Percentiles rank a stretch among this genome's conserved stretches.
These are phyloP conservation scores for Erpetoichthys calabaricus DNA, from an alignment of 2,797 vertebrate species.

Conservation along the genomic window DNA sequence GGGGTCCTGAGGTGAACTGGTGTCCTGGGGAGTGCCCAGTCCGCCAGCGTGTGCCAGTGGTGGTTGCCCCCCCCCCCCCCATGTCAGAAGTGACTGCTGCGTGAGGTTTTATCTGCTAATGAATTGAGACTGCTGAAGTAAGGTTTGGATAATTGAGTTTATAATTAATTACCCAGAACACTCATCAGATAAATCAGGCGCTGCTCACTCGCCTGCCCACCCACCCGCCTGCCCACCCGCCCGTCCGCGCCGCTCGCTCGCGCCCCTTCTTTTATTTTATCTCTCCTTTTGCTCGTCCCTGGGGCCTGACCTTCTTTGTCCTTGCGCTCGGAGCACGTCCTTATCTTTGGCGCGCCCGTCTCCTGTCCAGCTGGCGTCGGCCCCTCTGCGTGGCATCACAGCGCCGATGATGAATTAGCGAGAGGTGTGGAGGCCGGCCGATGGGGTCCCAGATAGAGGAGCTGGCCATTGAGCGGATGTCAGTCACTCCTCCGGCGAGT, in stretches of 20 bases:
- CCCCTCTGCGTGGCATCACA: conserved; percentile 43
- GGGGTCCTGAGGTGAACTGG: too few relatives aligned
- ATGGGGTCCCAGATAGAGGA: conserved; percentile 54
- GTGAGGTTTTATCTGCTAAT: conserved; percentile 75
- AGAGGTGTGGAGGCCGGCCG: conserved; percentile 46
- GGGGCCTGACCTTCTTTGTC: conserved; percentile 74
- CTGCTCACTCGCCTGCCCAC: conserved; percentile 12
- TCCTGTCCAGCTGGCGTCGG: conserved; percentile 15
- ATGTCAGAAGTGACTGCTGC: conserved; percentile 18
- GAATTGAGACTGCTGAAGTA: conserved; percentile 84
- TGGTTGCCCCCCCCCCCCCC: neutral
- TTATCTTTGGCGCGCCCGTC: conserved; percentile 46
- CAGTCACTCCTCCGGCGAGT: conserved; percentile 30
- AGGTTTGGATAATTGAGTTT: conserved; percentile 96
- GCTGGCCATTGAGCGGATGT: conserved; percentile 20
- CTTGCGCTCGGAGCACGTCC: conserved; percentile 63
- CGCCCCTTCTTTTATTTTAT: conserved; percentile 16
- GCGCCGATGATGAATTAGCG: conserved; percentile 75
- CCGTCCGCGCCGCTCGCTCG: too few relatives aligned
- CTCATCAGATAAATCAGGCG: conserved; percentile 82
- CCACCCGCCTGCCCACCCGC: too few relatives aligned
- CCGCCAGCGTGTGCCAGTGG: too few relatives aligned
- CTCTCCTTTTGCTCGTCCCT: conserved; percentile 41
- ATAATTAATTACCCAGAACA: conserved; percentile 95
- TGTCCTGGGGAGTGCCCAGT: too few relatives aligned